A percentile compares a stretch with the other conserved stretches of the same genome.
Conservation (phyloP, 2,797 vertebrate species). For the Trichosurus vulpecula region DNA sequence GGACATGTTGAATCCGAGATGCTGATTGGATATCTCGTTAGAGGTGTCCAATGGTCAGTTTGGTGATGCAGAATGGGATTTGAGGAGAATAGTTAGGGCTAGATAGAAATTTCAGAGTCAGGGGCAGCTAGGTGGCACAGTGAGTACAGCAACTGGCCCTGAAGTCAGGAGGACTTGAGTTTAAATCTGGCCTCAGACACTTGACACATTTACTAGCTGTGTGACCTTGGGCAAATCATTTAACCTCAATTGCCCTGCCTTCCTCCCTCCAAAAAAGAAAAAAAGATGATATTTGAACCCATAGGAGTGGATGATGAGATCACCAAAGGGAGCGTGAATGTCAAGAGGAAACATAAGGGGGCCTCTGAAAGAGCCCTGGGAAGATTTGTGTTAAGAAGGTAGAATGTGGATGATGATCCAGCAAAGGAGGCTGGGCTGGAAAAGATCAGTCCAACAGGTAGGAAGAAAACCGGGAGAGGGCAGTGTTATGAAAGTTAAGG, state of each 20-base stretch:
- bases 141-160: too few species aligned
- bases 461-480: background rate
- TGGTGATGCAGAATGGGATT: too few species aligned
- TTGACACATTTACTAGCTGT: too few species aligned
- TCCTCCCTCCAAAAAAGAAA: too few species aligned
- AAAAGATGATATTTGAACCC: background rate
- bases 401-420: background rate
- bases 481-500: background rate
- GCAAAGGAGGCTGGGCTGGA: background rate
- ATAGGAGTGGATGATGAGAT: background rate
- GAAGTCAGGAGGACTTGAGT: too few species aligned
- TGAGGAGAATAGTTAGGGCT: background rate
- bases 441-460: background rate
- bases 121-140: too few species aligned
- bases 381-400: background rate
- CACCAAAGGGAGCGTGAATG: background rate
- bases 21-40: background rate
- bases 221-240: too few species aligned
- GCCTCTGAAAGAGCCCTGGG: background rate
- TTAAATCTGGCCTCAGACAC: too few species aligned
- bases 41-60: background rate
- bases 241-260: too few species aligned
- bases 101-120: too few species aligned
- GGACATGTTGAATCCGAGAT: background rate
- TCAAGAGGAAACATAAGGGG: background rate